phyloP scores from a whole-genome alignment of 2,888 invertebrate genomes.

The Creontiades dilutus region DNA sequence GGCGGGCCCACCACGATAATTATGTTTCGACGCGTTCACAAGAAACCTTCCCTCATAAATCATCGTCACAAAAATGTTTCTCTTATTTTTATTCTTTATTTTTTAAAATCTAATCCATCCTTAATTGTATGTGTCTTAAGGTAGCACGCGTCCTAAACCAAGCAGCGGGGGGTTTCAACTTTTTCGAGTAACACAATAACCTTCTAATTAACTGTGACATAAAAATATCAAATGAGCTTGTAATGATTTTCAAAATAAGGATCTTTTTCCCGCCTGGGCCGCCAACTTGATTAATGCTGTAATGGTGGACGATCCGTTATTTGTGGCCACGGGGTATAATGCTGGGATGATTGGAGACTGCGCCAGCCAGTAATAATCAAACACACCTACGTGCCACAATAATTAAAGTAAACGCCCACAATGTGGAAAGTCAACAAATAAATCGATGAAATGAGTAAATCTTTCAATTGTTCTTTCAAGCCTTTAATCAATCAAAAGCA shows the following conservation, averaged over 20 bases:
- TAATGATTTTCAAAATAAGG: conserved; percentile 55
- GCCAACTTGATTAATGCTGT: conserved; percentile 41
- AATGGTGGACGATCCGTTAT: conserved; percentile 10
- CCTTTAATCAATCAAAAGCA: too few relatives aligned
- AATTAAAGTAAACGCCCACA: too few relatives aligned
- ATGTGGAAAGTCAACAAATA: too few relatives aligned
- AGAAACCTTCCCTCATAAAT: conserved; percentile 40
- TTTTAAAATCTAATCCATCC: conserved; percentile 21
- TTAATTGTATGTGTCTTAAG: conserved; percentile 55
- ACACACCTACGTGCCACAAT: too few relatives aligned
- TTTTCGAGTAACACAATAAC: conserved; percentile 52
- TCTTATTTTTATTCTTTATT: conserved; percentile 27
- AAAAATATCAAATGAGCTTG: conserved; percentile 61
- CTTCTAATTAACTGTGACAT: conserved; percentile 61
- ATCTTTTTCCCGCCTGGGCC: conserved; percentile 34
- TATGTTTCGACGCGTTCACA: conserved; percentile 52
- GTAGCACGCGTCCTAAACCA: conserved; percentile 53
- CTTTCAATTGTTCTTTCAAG: too few relatives aligned
- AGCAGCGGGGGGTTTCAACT: conserved; percentile 26
- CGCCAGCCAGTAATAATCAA: not conserved
- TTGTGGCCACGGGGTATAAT: not conserved
- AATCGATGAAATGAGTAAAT: too few relatives aligned
- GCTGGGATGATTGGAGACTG: not conserved
- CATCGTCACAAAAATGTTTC: conserved; percentile 52
- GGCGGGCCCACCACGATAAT: conserved; percentile 47